Conservation (phyloP, 2,888 invertebrate species). For the Cryptocephalus primarius region DNA sequence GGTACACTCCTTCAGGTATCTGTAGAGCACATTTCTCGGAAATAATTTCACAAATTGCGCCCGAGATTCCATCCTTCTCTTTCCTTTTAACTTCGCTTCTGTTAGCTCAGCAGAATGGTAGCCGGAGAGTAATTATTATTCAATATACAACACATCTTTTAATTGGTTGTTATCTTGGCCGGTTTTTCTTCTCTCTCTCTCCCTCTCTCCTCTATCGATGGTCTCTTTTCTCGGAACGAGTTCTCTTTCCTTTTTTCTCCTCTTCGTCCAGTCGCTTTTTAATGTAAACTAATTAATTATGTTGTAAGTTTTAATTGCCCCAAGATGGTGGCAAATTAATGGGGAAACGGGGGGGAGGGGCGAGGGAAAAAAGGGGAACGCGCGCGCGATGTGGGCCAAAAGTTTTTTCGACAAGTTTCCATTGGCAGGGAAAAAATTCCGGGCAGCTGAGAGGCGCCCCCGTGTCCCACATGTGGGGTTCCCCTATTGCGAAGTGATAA, state of each 20-base stretch:
- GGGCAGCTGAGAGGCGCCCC: too few relatives aligned
- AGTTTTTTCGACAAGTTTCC: too few relatives aligned
- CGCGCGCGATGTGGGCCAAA: too few relatives aligned
- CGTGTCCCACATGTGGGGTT: too few relatives aligned
- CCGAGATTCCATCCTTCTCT: conserved; percentile 14
- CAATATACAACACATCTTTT: conserved; percentile 40
- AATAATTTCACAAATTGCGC: conserved; percentile 40
- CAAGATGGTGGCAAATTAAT: conserved; percentile 14
- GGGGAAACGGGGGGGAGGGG: too few relatives aligned
- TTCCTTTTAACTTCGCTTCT: conserved; percentile 1
- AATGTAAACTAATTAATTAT: conserved; percentile 22
- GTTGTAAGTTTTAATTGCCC: conserved; percentile 19
- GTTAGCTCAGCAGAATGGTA: conserved; percentile 23
- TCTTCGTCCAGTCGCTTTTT: conserved; percentile 12
- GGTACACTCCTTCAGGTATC: not conserved
- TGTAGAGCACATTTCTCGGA: conserved; percentile 25
- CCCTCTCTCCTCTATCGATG: conserved; percentile 4
- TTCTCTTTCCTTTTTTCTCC: conserved; percentile 5
- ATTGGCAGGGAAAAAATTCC: too few relatives aligned
- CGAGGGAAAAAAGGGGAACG: too few relatives aligned
- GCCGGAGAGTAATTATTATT: conserved; percentile 38
- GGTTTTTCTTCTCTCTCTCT: conserved; percentile 13
- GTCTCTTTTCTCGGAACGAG: conserved; percentile 13
- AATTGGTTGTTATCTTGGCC: conserved; percentile 37
- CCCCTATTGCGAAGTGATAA: too few relatives aligned